phyloP scores from a whole-genome alignment of 2,797 vertebrate genomes.

The Gallirallus australis region DNA sequence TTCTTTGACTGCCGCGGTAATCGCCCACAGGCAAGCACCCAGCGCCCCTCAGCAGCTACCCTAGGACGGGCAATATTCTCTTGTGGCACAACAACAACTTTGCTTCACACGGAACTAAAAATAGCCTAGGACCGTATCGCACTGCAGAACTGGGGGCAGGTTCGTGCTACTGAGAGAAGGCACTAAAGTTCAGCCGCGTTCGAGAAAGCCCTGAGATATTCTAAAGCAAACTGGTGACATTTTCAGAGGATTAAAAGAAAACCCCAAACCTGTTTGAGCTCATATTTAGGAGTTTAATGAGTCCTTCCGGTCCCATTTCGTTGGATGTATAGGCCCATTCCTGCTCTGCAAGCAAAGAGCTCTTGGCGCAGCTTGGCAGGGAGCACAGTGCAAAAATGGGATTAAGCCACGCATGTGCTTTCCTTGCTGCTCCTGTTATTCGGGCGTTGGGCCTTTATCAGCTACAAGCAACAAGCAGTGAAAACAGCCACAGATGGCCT shows the following conservation, averaged over 20 bases:
- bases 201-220: not conserved
- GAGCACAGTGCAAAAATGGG: not conserved
- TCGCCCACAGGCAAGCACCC: not conserved
- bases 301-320: not conserved
- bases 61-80: not conserved
- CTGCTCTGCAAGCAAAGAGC: not conserved
- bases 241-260: not conserved
- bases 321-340: not conserved
- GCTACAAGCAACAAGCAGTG: conserved; percentile 3
- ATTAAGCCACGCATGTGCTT: not conserved
- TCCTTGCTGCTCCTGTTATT: conserved; percentile 6
- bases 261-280: not conserved
- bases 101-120: not conserved
- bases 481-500: conserved; percentile 35
- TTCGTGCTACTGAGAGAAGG: not conserved
- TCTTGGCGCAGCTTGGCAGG: not conserved
- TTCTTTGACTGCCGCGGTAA: not conserved
- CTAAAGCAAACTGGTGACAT: not conserved
- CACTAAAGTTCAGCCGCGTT: not conserved
- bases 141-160: not conserved
- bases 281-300: conserved; percentile 8
- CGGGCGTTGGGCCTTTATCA: not conserved
- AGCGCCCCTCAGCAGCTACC: not conserved
- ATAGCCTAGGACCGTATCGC: not conserved
- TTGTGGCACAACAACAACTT: not conserved